Evolutionary conservation across 2,888 invertebrate genomes (phyloP).

Genomic region (Charanyca ferruginea): DNA sequence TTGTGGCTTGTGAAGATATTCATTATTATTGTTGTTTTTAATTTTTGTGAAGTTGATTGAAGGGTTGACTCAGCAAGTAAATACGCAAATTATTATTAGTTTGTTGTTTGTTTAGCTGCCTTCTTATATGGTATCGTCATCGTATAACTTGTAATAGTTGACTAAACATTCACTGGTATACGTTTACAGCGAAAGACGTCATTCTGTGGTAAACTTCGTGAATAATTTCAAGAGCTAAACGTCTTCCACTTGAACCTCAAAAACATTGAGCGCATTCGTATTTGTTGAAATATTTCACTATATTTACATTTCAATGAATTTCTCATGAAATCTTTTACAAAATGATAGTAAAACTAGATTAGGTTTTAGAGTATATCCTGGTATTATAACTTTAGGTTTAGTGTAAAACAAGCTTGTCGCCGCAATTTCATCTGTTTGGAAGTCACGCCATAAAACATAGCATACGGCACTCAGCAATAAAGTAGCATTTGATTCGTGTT

Average conservation of each 20-base stretch:
- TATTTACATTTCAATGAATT: no score
- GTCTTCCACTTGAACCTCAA: conserved; percentile 10
- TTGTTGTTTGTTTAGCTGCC: no score
- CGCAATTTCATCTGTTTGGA: no score
- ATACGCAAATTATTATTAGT: no score
- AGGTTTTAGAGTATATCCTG: no score
- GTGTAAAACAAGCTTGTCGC: no score
- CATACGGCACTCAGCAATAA: no score
- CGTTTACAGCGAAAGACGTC: neutral
- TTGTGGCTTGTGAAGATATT: conserved; percentile 3
- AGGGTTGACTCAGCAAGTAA: no score
- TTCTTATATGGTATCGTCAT: no score
- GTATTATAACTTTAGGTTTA: no score
- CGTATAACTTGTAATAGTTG: neutral
- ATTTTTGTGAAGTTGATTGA: conserved; percentile 5
- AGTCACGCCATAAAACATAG: no score
- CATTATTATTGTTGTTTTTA: conserved; percentile 16
- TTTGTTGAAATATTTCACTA: conserved; percentile 18
- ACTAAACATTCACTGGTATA: neutral
- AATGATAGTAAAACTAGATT: neutral
- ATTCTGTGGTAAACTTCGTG: neutral
- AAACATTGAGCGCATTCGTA: neutral
- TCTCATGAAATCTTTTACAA: neutral
- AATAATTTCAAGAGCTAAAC: conserved; percentile 1
- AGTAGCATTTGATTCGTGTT: no score